Conservation (phyloP, 1,140 invertebrate genomes). For the Glomeris maerens region DNA sequence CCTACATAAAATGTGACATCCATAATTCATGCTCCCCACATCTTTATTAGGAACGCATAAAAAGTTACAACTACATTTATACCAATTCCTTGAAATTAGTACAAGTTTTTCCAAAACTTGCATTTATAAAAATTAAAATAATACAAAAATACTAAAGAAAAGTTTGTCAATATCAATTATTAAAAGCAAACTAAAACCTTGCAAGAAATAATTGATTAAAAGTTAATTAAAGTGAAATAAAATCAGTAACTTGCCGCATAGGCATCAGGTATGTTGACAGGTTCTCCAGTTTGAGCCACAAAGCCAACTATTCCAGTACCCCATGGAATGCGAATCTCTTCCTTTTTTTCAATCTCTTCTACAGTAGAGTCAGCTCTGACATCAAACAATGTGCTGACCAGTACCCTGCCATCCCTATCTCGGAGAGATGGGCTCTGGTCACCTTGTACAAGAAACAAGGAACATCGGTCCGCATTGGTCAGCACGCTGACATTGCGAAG, state of each 20-base stretch:
- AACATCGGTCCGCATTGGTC: conserved; percentile 79
- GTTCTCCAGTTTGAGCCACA: conserved; percentile 79
- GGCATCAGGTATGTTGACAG: conserved; percentile 88
- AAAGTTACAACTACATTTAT: too few species aligned
- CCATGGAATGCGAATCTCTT: conserved; percentile 76
- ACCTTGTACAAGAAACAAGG: conserved; percentile 78
- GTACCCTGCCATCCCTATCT: conserved; percentile 46
- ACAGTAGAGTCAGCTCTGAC: conserved; percentile 77
- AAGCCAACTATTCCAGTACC: conserved; percentile 76
- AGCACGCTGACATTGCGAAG: conserved; percentile 81
- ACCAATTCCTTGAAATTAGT: too few species aligned
- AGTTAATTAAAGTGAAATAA: too few species aligned
- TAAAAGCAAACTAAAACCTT: too few species aligned
- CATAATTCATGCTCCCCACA: too few species aligned
- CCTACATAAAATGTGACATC: too few species aligned
- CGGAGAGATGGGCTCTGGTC: conserved; percentile 23
- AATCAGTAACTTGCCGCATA: conserved; percentile 81
- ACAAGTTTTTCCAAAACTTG: too few species aligned
- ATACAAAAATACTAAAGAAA: too few species aligned
- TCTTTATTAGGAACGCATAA: too few species aligned
- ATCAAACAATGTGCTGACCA: conserved; percentile 88
- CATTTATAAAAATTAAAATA: too few species aligned
- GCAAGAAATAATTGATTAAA: too few species aligned
- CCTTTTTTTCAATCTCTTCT: conserved; percentile 76
- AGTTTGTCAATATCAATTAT: too few species aligned